Evolutionary conservation across 2,888 invertebrate species (phyloP).

Genomic region (Phaonia tiefii): DNA sequence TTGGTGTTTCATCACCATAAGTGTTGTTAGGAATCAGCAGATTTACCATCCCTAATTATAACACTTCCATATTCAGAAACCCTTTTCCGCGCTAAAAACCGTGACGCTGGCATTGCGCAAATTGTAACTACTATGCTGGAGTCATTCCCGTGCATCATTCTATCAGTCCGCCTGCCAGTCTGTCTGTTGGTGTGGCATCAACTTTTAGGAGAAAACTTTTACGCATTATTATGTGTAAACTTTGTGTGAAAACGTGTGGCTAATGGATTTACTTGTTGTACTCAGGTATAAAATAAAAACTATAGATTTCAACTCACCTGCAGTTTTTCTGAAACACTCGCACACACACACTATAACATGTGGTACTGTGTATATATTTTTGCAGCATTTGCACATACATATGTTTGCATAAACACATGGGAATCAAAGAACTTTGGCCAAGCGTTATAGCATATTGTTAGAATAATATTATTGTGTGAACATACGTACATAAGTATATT

Average conservation of each 20-base stretch:
- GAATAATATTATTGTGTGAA: background rate
- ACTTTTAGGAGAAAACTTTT: slow-evolving; percentile 53
- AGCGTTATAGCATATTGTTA: background rate
- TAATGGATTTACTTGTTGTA: slow-evolving; percentile 49
- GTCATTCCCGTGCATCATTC: background rate
- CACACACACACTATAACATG: background rate
- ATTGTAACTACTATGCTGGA: too few relatives aligned
- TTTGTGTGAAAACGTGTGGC: slow-evolving; percentile 53
- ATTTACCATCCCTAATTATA: too few relatives aligned
- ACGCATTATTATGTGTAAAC: slow-evolving; percentile 63
- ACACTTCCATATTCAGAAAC: too few relatives aligned
- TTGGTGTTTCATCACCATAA: too few relatives aligned
- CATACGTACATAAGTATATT: background rate
- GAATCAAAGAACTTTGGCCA: background rate
- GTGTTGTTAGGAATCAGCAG: too few relatives aligned
- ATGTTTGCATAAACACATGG: background rate
- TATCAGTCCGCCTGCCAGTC: background rate
- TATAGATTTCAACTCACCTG: background rate
- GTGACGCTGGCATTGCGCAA: too few relatives aligned
- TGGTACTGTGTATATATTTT: background rate
- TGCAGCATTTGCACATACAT: background rate
- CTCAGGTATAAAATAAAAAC: slow-evolving; percentile 6
- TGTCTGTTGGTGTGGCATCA: slow-evolving; percentile 10
- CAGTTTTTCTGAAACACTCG: background rate
- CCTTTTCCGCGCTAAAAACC: too few relatives aligned